phyloP scores from a whole-genome alignment of 2,113 vertebrate species.

The Crotophaga sulcirostris region DNA sequence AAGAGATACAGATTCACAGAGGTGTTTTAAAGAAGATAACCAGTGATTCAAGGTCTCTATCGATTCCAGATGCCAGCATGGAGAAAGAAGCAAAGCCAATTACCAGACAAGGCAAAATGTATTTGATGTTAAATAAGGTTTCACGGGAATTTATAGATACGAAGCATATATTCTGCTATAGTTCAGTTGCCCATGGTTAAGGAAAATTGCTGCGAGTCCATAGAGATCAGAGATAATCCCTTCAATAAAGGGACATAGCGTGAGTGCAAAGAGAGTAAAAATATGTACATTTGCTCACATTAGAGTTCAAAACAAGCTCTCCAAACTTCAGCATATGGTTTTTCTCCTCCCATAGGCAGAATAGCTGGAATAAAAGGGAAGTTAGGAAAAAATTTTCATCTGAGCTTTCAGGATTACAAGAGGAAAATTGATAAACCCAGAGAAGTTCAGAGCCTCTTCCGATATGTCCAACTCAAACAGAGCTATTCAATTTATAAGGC shows the following conservation, averaged over 20 bases:
- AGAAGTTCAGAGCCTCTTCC: background rate
- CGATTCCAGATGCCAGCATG: background rate
- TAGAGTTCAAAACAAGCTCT: background rate
- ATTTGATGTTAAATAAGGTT: background rate
- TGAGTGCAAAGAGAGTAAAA: background rate
- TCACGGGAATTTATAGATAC: background rate
- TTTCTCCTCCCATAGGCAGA: background rate
- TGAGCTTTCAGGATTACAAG: background rate
- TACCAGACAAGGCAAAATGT: background rate
- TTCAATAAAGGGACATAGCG: background rate
- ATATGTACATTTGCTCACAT: background rate
- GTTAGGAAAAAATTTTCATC: background rate
- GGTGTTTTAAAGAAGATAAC: background rate
- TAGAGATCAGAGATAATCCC: background rate
- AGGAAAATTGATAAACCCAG: background rate
- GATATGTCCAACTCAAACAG: background rate
- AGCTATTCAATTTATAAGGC: background rate
- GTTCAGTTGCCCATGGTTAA: background rate
- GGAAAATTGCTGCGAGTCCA: background rate
- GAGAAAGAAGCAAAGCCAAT: background rate
- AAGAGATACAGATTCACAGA: background rate
- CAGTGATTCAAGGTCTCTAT: background rate
- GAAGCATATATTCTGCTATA: background rate
- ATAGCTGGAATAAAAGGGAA: background rate
- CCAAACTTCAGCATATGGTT: background rate